Evolutionary conservation across 2,888 invertebrate genomes (phyloP), one percentile per base, ranked within the genome.

Genomic region (Cheilosia grossa): DNA sequence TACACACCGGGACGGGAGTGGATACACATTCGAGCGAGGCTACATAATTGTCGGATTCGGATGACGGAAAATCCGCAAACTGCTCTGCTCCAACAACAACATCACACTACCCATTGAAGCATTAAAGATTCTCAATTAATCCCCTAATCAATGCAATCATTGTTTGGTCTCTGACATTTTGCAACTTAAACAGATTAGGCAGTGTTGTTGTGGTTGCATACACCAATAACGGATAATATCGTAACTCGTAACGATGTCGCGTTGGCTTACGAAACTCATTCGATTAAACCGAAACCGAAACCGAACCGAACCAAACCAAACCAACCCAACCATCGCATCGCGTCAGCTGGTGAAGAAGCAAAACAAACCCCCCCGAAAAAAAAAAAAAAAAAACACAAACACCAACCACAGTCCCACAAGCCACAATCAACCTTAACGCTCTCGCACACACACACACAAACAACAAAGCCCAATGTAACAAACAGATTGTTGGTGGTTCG

Each of bases 401-500:
- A 59, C 4, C 17, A 54, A 33, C 63, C 21, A 21, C 37, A 70
- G 63, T 51, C 66, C 53, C 42, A 15, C 19, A 40, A 37, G 9
- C 53, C 51, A 15, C 19, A 40, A 37, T 13, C 37, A 37, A 21
- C 58, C 33, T n/a, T n/a, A 37, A 30, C 19, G 21, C 66, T 58
- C 59, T 59, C 59, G 59, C 58, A 42, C 21, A 47, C 73, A 69
- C 58, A 42, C 21, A 47, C 69, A 69, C 10, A 37, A 37, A 15
- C 54, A 54, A 66, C 59, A 74, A 67, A 63, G 44, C 42, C 56
- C 66, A 74, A 83, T 83, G 82, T 79, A 83, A 79, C 82, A 83
- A 83, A 79, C 82, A 83, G 83, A 83, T 80, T 75, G 75, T 85
- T 37, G 37, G 30, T 30, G 30, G 80, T 85, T 81, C 81, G 72